Evolutionary conservation across 2,797 vertebrate genomes (phyloP).

Genomic region (Helostoma temminkii): DNA sequence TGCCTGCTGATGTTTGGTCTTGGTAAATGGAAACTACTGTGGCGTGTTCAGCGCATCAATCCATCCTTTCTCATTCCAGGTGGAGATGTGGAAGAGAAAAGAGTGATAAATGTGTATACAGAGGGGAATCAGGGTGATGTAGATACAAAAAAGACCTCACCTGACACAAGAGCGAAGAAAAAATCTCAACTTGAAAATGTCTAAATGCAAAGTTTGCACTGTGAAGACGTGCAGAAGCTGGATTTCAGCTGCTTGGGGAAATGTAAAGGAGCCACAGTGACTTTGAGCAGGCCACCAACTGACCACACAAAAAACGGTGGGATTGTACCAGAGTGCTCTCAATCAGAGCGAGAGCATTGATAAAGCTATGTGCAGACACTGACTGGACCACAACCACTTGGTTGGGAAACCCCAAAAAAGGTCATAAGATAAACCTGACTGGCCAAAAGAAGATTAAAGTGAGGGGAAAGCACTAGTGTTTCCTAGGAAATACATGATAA

Average conservation of each 20-base stretch:
- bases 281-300: background rate
- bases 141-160: constrained; percentile 29
- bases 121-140: background rate
- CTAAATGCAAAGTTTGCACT: constrained; percentile 14
- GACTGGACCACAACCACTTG: constrained; percentile 16
- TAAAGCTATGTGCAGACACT: constrained; percentile 17
- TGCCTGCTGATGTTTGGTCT: constrained; percentile 71
- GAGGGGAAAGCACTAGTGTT: background rate
- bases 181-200: constrained; percentile 17
- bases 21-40: constrained; percentile 78
- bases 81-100: constrained; percentile 35
- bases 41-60: constrained; percentile 68
- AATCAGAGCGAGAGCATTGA: constrained; percentile 6
- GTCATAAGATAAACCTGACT: background rate
- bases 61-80: constrained; percentile 52
- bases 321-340: constrained; percentile 12
- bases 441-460: constrained; percentile 5
- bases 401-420: constrained; percentile 21
- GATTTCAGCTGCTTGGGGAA: background rate
- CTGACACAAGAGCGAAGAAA: constrained; percentile 5
- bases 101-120: constrained; percentile 39
- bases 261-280: background rate
- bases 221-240: background rate
- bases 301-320: background rate
- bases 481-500: background rate